Evolutionary conservation across 2,797 vertebrate species (phyloP).

Genomic region (Sphaeramia orbicularis): DNA sequence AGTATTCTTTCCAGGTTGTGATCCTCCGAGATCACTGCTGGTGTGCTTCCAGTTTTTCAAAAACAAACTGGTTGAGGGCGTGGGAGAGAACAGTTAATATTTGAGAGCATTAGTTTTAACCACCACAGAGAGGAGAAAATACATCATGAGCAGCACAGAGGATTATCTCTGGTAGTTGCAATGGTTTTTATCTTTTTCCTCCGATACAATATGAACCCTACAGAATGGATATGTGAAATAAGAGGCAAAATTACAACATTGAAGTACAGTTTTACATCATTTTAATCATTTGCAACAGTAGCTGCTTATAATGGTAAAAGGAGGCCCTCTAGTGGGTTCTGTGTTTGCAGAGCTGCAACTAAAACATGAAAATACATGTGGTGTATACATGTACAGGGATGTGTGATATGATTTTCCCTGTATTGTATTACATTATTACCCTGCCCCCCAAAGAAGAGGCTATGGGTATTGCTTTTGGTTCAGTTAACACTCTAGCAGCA

Average conservation of each 20-base stretch:
- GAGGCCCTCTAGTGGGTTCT: conserved; percentile 31
- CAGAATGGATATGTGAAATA: background rate
- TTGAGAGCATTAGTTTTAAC: background rate
- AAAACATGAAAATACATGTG: background rate
- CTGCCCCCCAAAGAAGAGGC: too few relatives aligned
- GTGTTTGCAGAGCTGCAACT: background rate
- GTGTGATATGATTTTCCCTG: too few relatives aligned
- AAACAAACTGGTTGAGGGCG: background rate
- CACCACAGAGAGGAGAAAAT: background rate
- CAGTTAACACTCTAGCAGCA: too few relatives aligned
- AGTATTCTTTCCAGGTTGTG: background rate
- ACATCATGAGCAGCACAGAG: background rate
- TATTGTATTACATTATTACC: too few relatives aligned
- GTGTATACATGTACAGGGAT: background rate
- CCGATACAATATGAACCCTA: background rate
- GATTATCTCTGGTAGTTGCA: background rate
- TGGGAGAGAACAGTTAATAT: background rate
- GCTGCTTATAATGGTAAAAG: background rate
- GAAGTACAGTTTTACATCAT: background rate
- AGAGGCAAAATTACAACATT: too few relatives aligned
- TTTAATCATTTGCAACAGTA: background rate
- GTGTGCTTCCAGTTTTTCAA: background rate
- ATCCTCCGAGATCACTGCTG: background rate
- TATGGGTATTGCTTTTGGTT: too few relatives aligned
- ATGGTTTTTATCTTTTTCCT: background rate